Evolutionary conservation across 2,797 vertebrate genomes (phyloP).

Genomic region (Caiman crocodilus): DNA sequence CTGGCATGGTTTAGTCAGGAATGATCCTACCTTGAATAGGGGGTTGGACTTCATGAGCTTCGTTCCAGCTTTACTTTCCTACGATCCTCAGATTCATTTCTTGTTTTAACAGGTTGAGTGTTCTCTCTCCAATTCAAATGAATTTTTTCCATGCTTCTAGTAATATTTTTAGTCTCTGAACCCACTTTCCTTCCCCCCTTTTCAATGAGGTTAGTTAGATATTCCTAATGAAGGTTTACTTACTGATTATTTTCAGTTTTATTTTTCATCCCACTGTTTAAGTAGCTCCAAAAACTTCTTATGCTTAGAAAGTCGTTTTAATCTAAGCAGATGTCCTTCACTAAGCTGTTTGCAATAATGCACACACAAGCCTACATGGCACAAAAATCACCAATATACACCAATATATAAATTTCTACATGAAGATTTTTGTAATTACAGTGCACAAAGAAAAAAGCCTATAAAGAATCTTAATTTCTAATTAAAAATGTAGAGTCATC

Average conservation of each 20-base stretch:
- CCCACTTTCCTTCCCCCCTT: background rate
- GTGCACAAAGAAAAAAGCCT: background rate
- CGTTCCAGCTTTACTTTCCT: too few relatives aligned
- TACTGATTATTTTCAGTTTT: too few relatives aligned
- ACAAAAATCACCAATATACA: background rate
- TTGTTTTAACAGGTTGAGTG: too few relatives aligned
- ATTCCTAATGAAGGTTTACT: too few relatives aligned
- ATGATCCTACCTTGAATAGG: too few relatives aligned
- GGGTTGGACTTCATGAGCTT: too few relatives aligned
- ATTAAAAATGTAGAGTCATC: fast-evolving
- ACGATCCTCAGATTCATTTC: too few relatives aligned
- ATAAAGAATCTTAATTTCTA: background rate
- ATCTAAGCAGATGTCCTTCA: background rate
- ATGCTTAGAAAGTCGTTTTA: background rate
- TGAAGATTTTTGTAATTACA: background rate
- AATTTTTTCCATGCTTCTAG: background rate
- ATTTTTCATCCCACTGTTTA: background rate
- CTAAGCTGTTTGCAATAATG: background rate
- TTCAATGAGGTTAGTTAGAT: background rate
- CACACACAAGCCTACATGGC: background rate
- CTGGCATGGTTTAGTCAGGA: too few relatives aligned
- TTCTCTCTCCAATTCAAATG: background rate
- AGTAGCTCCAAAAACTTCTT: background rate
- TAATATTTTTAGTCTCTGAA: background rate
- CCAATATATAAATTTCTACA: background rate